Base-by-base conservation (phyloP, 2,113 vertebrate genomes). In the Panthera uncia region DNA sequence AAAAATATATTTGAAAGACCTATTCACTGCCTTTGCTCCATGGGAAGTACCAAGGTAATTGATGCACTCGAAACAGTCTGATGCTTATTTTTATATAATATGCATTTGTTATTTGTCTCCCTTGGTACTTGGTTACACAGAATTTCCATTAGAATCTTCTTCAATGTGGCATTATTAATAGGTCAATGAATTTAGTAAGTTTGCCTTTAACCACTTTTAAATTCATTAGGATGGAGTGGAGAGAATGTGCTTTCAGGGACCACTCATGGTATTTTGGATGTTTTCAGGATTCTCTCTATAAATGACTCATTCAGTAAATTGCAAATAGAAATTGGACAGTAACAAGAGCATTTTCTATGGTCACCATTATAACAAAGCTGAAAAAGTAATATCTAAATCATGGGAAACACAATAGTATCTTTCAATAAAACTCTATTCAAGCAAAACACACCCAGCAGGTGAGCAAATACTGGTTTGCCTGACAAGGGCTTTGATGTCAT, bases 381-480 rank as follows among this genome's bases (percentile, higher is more conserved):
- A 52, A 90, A 92, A 88, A 92, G 80, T 83, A 68, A 91, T 97
- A 74, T 90, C 55, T 94, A 95, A 97, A 80, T 25, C 69, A 7
- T 41, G 33, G 85, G 29, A 88, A 90, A 57, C 36, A 91, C 38
- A 97, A 93, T 68, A 96, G 78, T 89, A 71, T 95, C 95, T 98
- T 98, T 98, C 76, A 97, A 19, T 97, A 78, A 80, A 95, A 84
- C 52, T 52, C 3, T 7, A 10, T 97, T 98, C 71, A 90, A 94
- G 97, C 93, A 96, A 91, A 71, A 96, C 74, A 93, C 52, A 83
- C 61, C 68, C 65, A 97, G 93, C 97, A 98, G 98, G 96, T 98
- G 98, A 98, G 31, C 95, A 98, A 98, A 98, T 94, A 97, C 69
- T 80, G 89, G 93, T 97, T 97, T 74, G 31, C 15, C 66, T 97